phyloP scores from a whole-genome alignment of 2,888 invertebrate genomes.

The Metacarcinus magister region DNA sequence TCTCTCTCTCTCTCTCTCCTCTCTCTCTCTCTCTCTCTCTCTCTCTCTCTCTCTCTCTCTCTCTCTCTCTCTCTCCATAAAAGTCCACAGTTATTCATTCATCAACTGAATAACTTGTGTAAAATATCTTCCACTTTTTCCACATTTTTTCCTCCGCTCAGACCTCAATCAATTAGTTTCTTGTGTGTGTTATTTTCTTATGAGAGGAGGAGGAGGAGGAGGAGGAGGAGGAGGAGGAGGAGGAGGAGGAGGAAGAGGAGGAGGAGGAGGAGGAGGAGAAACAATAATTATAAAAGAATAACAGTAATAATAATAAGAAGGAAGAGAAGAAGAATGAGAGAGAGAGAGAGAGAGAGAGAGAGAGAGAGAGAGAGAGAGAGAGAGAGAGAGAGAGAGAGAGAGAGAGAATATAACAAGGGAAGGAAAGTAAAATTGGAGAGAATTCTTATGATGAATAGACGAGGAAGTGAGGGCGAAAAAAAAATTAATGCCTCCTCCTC shows the following conservation, averaged over 20 bases:
- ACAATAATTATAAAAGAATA: not conserved
- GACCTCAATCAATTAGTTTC: not conserved
- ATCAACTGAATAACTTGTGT: not conserved
- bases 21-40: not conserved
- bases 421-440: too few species aligned
- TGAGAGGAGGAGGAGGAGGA: not conserved
- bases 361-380: too few species aligned
- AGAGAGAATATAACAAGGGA: too few species aligned
- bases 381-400: too few species aligned
- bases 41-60: constrained; percentile 21
- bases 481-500: not conserved
- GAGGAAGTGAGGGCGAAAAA: too few species aligned
- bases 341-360: too few species aligned
- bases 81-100: not conserved
- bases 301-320: too few species aligned
- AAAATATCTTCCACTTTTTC: not conserved
- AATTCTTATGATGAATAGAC: too few species aligned
- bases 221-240: not conserved
- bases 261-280: not conserved
- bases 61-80: constrained; percentile 12
- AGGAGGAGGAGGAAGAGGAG: not conserved
- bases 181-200: not conserved
- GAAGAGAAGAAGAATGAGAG: not conserved
- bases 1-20: not conserved
- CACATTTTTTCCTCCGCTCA: not conserved